Evolutionary conservation across 2,113 vertebrate species (phyloP).

Genomic region (Bettongia penicillata): DNA sequence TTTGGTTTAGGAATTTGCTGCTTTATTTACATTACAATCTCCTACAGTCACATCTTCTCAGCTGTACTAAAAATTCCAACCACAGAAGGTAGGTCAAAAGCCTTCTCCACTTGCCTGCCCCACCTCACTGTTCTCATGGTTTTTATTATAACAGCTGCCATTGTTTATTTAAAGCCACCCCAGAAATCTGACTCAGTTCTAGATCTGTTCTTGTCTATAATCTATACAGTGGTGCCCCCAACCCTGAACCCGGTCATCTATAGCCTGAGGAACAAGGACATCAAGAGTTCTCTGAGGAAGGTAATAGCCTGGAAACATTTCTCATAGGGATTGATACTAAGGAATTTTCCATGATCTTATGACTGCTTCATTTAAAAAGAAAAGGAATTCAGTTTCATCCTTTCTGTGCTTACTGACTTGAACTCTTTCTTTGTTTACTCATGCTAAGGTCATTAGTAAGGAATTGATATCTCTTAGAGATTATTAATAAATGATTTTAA

Average conservation of each 20-base stretch:
- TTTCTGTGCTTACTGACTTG: no score
- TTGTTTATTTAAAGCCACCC: slow-evolving; percentile 63
- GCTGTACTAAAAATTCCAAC: slow-evolving; percentile 66
- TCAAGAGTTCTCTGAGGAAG: slow-evolving; percentile 61
- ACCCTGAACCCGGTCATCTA: slow-evolving; percentile 68
- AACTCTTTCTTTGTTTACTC: no score
- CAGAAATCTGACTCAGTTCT: slow-evolving; percentile 41
- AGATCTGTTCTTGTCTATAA: slow-evolving; percentile 54
- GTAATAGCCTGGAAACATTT: background rate
- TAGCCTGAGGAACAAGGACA: slow-evolving; percentile 64
- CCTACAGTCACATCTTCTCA: slow-evolving; percentile 62
- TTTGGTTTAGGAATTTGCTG: slow-evolving; percentile 51
- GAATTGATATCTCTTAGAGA: no score
- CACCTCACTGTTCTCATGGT: slow-evolving; percentile 70
- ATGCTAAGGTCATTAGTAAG: no score
- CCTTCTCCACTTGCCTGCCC: slow-evolving; percentile 72
- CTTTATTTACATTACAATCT: slow-evolving; percentile 63
- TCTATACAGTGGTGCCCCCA: slow-evolving; percentile 65
- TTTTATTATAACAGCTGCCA: slow-evolving; percentile 63
- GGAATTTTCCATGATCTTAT: background rate
- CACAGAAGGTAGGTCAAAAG: slow-evolving; percentile 54
- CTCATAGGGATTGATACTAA: background rate
- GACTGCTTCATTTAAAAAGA: no score
- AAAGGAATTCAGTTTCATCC: background rate
- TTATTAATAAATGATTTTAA: no score